These are phyloP conservation scores for Semaprochilodus insignis DNA, from an alignment of 2,797 vertebrate species.

Conservation along the genomic window DNA sequence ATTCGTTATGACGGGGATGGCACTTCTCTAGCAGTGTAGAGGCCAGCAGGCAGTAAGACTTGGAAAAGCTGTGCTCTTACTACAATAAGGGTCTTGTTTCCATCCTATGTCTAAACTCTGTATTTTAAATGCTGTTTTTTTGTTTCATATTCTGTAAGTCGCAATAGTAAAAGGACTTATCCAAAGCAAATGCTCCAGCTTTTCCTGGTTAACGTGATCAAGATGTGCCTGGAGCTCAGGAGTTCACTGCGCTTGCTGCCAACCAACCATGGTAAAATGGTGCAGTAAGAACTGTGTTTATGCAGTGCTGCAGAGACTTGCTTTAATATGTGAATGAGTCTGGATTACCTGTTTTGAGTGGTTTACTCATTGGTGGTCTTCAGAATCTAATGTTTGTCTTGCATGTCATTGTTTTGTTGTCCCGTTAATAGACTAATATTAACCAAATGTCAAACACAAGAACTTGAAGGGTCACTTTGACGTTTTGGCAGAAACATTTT, in stretches of 20 bases:
- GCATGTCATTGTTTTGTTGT: not conserved
- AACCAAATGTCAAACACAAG: not conserved
- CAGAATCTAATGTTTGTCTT: not conserved
- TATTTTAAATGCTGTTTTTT: conserved; percentile 46
- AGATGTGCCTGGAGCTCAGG: conserved; percentile 41
- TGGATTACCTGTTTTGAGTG: not conserved
- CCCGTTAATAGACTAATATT: not conserved
- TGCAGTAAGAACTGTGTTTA: conserved; percentile 40
- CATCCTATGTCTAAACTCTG: conserved; percentile 28
- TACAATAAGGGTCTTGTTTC: conserved; percentile 55
- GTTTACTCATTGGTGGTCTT: conserved; percentile 19
- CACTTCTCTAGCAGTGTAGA: conserved; percentile 43
- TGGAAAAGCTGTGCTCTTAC: conserved; percentile 29
- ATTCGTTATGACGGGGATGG: conserved; percentile 45
- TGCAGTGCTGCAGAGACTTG: conserved; percentile 16
- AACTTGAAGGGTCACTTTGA: conserved; percentile 27
- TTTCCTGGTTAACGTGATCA: conserved; percentile 50
- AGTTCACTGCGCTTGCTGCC: conserved; percentile 19
- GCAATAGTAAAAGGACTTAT: conserved; percentile 26
- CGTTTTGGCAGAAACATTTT: conserved; percentile 13
- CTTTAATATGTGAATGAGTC: not conserved
- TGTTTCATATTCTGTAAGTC: conserved; percentile 45
- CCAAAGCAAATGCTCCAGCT: conserved; percentile 53
- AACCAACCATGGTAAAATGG: conserved; percentile 20
- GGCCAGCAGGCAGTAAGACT: conserved; percentile 45